Evolutionary conservation across 2,797 vertebrate species (phyloP).

Genomic region (Champsocephalus gunnari): DNA sequence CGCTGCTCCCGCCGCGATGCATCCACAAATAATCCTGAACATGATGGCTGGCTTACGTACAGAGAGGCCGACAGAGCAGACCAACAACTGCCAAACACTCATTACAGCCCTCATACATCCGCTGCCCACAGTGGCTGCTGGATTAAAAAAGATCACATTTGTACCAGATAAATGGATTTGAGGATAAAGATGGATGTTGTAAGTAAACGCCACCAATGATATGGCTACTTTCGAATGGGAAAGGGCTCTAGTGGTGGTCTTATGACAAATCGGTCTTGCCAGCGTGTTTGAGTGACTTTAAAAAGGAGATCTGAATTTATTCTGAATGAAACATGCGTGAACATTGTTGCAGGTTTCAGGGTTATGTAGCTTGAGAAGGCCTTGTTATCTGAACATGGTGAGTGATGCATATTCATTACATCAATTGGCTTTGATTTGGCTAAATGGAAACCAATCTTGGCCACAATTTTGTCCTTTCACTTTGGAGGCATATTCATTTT

Average conservation of each 20-base stretch:
- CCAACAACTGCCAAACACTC: conserved; percentile 15
- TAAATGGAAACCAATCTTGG: too few relatives aligned
- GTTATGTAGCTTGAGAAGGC: neutral
- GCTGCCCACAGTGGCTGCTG: conserved; percentile 8
- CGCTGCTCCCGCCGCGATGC: neutral
- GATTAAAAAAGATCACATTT: conserved; percentile 56
- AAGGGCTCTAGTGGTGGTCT: conserved; percentile 3
- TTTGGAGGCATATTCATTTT: neutral
- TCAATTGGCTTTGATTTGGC: neutral
- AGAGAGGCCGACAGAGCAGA: conserved; percentile 12
- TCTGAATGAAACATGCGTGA: neutral
- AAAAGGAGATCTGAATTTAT: neutral
- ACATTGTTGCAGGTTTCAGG: neutral
- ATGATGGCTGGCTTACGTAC: conserved; percentile 21
- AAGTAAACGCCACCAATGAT: conserved; percentile 45
- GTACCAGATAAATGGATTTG: conserved; percentile 55
- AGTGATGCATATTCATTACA: neutral
- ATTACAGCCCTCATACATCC: conserved; percentile 14
- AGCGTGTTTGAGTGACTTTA: neutral
- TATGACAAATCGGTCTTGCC: neutral
- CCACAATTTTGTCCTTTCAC: neutral
- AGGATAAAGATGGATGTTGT: conserved; percentile 41
- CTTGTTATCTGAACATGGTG: neutral
- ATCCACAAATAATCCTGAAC: conserved; percentile 30
- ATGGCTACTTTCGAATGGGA: conserved; percentile 26